phyloP scores from a whole-genome alignment of 2,113 vertebrate species.

The Embiotoca jacksoni region DNA sequence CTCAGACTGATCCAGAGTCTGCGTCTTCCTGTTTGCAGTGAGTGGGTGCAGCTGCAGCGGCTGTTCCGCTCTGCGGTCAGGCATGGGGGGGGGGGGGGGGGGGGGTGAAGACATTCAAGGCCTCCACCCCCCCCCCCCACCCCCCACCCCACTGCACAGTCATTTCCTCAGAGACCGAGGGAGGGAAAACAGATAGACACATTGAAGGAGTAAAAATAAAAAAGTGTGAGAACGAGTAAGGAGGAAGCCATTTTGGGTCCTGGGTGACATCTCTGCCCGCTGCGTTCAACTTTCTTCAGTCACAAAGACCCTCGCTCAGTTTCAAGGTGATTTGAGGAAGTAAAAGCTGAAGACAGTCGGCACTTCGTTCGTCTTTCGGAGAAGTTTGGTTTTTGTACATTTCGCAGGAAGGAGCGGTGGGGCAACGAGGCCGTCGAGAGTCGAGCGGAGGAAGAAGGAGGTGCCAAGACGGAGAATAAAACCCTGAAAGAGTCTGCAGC shows the following conservation, averaged over 20 bases:
- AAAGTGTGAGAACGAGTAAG: constrained; percentile 23
- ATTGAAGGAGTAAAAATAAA: neutral
- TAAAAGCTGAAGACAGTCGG: neutral
- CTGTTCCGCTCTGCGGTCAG: constrained; percentile 69
- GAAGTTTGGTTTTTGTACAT: neutral
- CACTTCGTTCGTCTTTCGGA: neutral
- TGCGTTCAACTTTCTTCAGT: too few relatives aligned
- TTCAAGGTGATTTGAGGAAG: constrained; percentile 33
- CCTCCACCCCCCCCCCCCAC: constrained; percentile 9
- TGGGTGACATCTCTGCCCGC: neutral
- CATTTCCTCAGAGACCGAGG: constrained; percentile 64
- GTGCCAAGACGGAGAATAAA: neutral
- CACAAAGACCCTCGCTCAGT: too few relatives aligned
- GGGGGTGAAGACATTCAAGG: constrained; percentile 18
- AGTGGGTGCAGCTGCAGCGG: constrained; percentile 55
- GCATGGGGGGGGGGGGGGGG: neutral
- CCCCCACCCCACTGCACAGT: constrained; percentile 49
- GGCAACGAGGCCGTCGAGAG: neutral
- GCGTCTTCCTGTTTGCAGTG: constrained; percentile 15
- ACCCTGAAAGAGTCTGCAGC: neutral
- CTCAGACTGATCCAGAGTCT: neutral
- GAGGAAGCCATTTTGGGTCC: constrained; percentile 73
- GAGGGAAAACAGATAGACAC: constrained; percentile 6
- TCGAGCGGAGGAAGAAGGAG: neutral
- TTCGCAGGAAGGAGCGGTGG: neutral